phyloP scores from a whole-genome alignment of 2,113 vertebrate species.

The Zingel zingel region DNA sequence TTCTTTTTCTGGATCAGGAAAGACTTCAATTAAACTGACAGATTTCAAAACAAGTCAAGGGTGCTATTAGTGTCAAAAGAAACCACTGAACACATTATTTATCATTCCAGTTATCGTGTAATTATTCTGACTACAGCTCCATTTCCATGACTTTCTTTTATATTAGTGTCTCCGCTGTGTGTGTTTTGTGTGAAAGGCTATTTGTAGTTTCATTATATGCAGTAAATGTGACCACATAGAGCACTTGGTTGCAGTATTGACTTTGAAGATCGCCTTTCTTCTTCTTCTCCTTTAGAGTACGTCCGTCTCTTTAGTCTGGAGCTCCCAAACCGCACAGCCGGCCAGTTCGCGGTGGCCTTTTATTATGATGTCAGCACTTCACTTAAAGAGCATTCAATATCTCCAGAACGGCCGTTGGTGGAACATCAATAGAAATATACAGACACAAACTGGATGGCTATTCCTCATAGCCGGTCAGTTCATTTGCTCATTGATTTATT shows the following conservation, averaged over 20 bases:
- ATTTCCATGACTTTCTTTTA: conserved; percentile 30
- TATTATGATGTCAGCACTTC: conserved; percentile 87
- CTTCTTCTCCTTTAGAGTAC: conserved; percentile 64
- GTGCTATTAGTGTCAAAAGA: conserved; percentile 56
- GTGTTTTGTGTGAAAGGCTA: conserved; percentile 48
- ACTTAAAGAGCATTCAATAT: conserved; percentile 85
- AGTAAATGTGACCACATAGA: conserved; percentile 70
- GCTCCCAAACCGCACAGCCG: conserved; percentile 69
- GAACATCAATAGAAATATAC: conserved; percentile 82
- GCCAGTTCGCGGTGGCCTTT: conserved; percentile 75
- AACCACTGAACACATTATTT: conserved; percentile 55
- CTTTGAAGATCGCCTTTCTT: conserved; percentile 77
- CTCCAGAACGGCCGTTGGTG: conserved; percentile 72
- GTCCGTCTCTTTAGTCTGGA: conserved; percentile 69
- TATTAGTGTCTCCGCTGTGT: conserved; percentile 41
- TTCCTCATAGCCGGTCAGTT: conserved; percentile 79
- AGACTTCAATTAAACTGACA: conserved; percentile 67
- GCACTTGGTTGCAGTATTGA: conserved; percentile 73
- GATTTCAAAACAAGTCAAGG: conserved; percentile 73
- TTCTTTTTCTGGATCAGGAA: conserved; percentile 42
- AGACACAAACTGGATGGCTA: conserved; percentile 66
- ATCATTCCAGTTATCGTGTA: conserved; percentile 50
- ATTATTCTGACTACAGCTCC: conserved; percentile 57
- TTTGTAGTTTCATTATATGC: conserved; percentile 72
- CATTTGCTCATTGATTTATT: conserved; percentile 85